Evolutionary conservation across 2,888 invertebrate genomes (phyloP), one percentile per base, ranked within the genome.

Genomic region (Ochlodes sylvanus): DNA sequence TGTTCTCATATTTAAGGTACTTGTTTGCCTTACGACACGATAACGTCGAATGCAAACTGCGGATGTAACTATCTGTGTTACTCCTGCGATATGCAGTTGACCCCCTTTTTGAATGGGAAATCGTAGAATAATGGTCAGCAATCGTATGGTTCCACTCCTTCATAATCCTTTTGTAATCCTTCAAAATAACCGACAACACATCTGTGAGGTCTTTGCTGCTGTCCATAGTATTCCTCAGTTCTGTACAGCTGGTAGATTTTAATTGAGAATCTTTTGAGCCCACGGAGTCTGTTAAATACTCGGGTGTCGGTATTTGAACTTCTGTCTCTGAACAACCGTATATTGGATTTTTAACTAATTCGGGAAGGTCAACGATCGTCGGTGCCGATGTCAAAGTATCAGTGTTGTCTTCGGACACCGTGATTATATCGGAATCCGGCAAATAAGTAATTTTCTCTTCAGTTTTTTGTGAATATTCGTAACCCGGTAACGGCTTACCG

Each of bases 131-230:
- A 77, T 92, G 91, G 70, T 93, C 86, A 65, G 85, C 83, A 44
- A 92, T 79, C 1, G 92, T 90, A 68, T 86, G 84, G 72, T 94
- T 93, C 93, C 94, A 94, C 75, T 93, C 90, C 62, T 88, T 90
- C 92, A 94, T 93, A 74, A 92, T 91, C 69, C 83, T 85, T 79
- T 90, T 91, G 71, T 93, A 94, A 77, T 94, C 94, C 68, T 82
- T 89, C 1, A 92, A 79, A 67, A 94, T 89, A 52, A 76, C 87
- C 19, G 81, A 73, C 52, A 89, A 75, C 10, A 92, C 75, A 65
- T 90, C 85, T 57, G 82, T 83, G 5, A 85, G 69, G 56, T 79
- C 77, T 68, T 83, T 82, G 72, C 77, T 82, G 69, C 80, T 84
- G 57, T 77, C 79, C 87, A 89, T 88, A 3, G 90, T 88, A 67